Percentiles rank a stretch among this genome's conserved stretches.
Conservation (phyloP, 2,888 invertebrate species). For the Bibio marci region DNA sequence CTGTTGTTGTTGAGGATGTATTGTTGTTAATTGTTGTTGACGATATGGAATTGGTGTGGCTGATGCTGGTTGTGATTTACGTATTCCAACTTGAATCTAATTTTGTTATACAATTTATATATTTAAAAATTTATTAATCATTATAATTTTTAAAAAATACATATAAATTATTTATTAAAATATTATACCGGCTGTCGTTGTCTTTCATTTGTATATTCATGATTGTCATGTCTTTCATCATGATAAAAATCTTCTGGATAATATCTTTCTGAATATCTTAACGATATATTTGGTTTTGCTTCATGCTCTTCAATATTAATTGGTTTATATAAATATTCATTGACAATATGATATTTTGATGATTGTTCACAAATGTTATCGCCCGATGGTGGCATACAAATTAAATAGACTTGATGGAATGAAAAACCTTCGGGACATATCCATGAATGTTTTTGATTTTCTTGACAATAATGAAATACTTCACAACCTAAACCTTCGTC, state of each 20-base stretch:
- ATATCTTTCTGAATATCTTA: conserved; percentile 67
- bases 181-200: conserved; percentile 19
- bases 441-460: conserved; percentile 80
- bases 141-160: background rate
- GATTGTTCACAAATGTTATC: conserved; percentile 83
- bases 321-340: conserved; percentile 81
- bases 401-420: conserved; percentile 62
- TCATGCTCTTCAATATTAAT: conserved; percentile 69
- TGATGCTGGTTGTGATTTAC: conserved; percentile 17
- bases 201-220: conserved; percentile 18
- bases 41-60: conserved; percentile 15
- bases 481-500: conserved; percentile 78
- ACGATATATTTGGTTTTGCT: conserved; percentile 59
- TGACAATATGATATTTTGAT: conserved; percentile 78
- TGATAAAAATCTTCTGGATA: conserved; percentile 66
- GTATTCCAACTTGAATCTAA: conserved; percentile 10
- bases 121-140: background rate
- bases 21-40: conserved; percentile 12
- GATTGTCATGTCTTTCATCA: conserved; percentile 32
- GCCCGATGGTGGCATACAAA: conserved; percentile 81
- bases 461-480: conserved; percentile 88
- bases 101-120: too few relatives aligned
- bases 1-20: conserved; percentile 29
- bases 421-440: conserved; percentile 77
- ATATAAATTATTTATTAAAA: background rate